phyloP scores from a whole-genome alignment of 2,888 invertebrate genomes.

The Drosophila demipolita region DNA sequence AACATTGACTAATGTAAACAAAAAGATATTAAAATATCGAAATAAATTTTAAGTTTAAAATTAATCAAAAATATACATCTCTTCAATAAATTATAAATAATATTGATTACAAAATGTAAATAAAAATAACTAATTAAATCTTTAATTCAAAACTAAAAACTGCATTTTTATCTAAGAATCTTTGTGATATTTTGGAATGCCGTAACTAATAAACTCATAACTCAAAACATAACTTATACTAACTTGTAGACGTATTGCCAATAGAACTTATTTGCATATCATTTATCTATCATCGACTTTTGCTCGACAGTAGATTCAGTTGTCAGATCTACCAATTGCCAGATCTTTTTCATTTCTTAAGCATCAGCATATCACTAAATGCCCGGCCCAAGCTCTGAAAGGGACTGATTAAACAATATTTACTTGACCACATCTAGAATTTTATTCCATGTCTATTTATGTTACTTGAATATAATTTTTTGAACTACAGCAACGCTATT shows the following conservation, averaged over 20 bases:
- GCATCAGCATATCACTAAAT: constrained; percentile 56
- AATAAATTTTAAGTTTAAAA: no score
- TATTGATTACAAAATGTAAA: background rate
- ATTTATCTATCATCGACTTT: constrained; percentile 3
- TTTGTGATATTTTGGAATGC: background rate
- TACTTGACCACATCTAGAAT: constrained; percentile 19
- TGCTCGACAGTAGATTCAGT: constrained; percentile 14
- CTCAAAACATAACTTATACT: no score
- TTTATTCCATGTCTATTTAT: background rate
- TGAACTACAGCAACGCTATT: background rate
- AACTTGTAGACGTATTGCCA: background rate
- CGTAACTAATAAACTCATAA: constrained; percentile 1
- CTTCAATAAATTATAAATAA: background rate
- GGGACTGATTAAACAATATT: constrained; percentile 48
- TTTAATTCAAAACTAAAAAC: background rate
- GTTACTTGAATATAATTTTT: constrained; percentile 16
- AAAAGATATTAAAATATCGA: no score
- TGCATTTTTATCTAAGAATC: background rate
- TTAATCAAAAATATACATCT: background rate
- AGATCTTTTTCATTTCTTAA: constrained; percentile 57
- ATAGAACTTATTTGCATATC: constrained; percentile 12
- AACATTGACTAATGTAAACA: no score
- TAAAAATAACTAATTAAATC: background rate
- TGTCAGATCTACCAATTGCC: constrained; percentile 21
- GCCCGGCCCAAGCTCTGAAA: constrained; percentile 29